Evolutionary conservation across 2,888 invertebrate genomes (phyloP), one percentile per base, ranked within the genome.

Genomic region (Sipunculus nudus): DNA sequence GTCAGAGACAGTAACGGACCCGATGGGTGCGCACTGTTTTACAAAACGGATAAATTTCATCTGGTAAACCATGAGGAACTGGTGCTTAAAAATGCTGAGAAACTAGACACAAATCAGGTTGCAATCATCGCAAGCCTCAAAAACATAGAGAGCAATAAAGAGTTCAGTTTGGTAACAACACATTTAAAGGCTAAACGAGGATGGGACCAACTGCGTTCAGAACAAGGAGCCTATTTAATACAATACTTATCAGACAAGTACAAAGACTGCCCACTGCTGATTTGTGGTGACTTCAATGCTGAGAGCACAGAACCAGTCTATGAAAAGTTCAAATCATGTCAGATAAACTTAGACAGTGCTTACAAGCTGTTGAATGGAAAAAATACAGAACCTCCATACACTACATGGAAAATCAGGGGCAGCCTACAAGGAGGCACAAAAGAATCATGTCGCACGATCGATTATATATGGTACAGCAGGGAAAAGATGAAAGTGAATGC

Each of bases 21-120:
- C 0, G 92, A 92, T 81, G 91, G 92, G 8, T 92, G 91, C 80
- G 91, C 91, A 29, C 86, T 92, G 52, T 91, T 92, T 81, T 91
- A 88, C 79, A 86, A 88, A 65, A 86, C 86, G 49, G 86, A 87
- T 66, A 88, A 88, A 78, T 88, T 90, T 68, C 87, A 89, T 57
- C 80, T 90, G 52, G 72, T 89, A 25, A 28, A 59, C 5, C 47
- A 70, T 2, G 63, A 78, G n/a, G 65, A 61, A 38, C 40, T 78
- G 23, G 63, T 73, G 5, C 57, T 80, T n/a, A n/a, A n/a, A n/a
- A n/a, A n/a, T n/a, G n/a, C n/a, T n/a, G n/a, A n/a, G n/a, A 49
- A 65, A 31, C 61, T 65, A 13, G 28, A 53, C 10, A 75, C 76
- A n/a, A 81, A 81, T 53, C 77, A 76, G 57, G 89, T 91, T 19